Conservation (phyloP, 2,113 vertebrate genomes). For the Lutjanus erythropterus region DNA sequence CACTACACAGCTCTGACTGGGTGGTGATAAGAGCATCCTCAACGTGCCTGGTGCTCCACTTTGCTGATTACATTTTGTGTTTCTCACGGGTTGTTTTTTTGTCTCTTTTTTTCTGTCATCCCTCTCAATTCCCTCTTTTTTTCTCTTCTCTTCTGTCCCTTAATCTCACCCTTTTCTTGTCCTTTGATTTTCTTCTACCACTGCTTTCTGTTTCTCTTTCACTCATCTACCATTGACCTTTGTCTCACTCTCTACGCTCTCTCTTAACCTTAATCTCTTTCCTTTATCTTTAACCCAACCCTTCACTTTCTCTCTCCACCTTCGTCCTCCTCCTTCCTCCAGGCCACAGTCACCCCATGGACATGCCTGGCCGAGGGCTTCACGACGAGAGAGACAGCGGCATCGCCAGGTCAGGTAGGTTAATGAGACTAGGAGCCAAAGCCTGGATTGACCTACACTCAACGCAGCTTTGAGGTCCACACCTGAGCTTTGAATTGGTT, state of each 20-base stretch:
- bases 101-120: neutral
- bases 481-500: constrained; percentile 20
- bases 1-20: neutral
- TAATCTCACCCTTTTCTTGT: neutral
- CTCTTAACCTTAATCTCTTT: neutral
- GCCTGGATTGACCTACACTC: constrained; percentile 65
- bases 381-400: constrained; percentile 96
- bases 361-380: constrained; percentile 95
- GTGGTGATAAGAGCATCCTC: neutral
- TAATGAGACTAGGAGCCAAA: constrained; percentile 56
- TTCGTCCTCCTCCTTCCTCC: constrained; percentile 41
- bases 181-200: neutral
- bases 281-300: too few relatives aligned
- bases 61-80: neutral
- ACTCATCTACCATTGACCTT: neutral
- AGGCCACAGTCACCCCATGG: constrained; percentile 99
- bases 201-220: neutral
- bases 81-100: constrained; percentile 11
- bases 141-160: neutral
- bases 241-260: neutral
- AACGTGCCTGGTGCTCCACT: neutral
- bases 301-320: neutral
- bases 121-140: neutral
- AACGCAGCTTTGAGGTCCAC: neutral
- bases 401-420: constrained; percentile 97